These are phyloP conservation scores for Cistogaster globosa DNA, from an alignment of 2,888 invertebrate genomes.

Conservation along the genomic window DNA sequence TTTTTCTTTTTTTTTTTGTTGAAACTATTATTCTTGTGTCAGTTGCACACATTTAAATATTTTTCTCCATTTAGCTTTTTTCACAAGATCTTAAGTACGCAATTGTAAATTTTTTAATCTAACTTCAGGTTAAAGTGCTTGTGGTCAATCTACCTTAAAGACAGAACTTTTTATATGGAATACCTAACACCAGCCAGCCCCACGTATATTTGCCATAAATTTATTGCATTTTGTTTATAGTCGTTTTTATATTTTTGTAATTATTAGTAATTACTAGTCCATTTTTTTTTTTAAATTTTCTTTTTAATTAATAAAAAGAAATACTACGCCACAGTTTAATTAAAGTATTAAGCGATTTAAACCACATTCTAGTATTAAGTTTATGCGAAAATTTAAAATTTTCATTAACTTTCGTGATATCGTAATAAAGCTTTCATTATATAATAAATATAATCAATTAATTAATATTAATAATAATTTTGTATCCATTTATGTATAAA, in stretches of 20 bases:
- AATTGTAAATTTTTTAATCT: background rate
- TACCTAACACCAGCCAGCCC: background rate
- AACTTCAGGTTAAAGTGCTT: background rate
- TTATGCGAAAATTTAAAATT: constrained; percentile 36
- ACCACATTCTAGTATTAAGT: background rate
- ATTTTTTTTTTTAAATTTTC: too few species aligned
- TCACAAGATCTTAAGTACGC: background rate
- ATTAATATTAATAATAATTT: background rate
- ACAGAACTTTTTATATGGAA: constrained; percentile 28
- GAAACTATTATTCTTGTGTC: too few species aligned
- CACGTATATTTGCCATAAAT: constrained; percentile 6
- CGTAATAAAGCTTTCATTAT: constrained; percentile 51
- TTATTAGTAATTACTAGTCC: too few species aligned
- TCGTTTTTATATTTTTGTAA: too few species aligned
- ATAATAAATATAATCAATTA: constrained; percentile 1
- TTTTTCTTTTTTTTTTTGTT: too few species aligned
- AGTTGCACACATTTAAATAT: background rate
- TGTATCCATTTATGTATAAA: too few species aligned
- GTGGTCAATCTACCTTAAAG: constrained; percentile 26
- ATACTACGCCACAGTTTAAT: too few species aligned
- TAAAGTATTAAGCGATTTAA: background rate
- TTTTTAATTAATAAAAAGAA: too few species aligned
- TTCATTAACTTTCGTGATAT: constrained; percentile 51
- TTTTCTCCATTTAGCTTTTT: background rate
- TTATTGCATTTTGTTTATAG: background rate